These are phyloP conservation scores for Lacanobia wlatinum DNA, from an alignment of 2,888 invertebrate genomes.

Conservation along the genomic window DNA sequence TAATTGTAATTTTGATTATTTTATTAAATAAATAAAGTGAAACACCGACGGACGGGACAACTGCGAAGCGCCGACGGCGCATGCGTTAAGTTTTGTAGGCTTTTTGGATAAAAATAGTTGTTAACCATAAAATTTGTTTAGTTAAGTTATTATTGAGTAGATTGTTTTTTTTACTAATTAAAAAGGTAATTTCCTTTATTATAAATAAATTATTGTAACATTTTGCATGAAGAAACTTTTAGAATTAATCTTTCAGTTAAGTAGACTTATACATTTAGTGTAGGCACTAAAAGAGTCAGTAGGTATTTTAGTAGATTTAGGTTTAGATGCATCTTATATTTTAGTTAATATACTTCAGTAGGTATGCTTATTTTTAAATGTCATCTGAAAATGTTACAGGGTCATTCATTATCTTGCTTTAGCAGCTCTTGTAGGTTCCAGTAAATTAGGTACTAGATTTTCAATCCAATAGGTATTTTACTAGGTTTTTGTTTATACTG, in stretches of 20 bases:
- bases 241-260: background rate
- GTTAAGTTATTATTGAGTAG: too few species aligned
- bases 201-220: too few species aligned
- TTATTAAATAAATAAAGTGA: conserved; percentile 1
- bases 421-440: background rate
- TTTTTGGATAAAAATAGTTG: conserved; percentile 4
- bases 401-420: background rate
- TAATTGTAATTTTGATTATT: background rate
- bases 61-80: conserved; percentile 73
- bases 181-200: too few species aligned
- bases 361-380: too few species aligned
- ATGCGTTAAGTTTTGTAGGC: conserved; percentile 69
- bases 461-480: background rate
- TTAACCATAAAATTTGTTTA: background rate
- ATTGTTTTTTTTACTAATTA: too few species aligned
- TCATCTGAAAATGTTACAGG: background rate
- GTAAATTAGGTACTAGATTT: background rate
- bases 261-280: background rate
- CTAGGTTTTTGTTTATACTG: background rate
- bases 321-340: background rate
- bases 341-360: too few species aligned
- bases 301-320: background rate
- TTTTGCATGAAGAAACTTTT: background rate
- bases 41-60: conserved; percentile 52
- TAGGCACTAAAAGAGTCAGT: background rate